These are phyloP conservation scores for Aurelia sp. DNA, from an alignment of 30 jellyfish, hydroid and myxozoan species.

Conservation along the genomic window DNA sequence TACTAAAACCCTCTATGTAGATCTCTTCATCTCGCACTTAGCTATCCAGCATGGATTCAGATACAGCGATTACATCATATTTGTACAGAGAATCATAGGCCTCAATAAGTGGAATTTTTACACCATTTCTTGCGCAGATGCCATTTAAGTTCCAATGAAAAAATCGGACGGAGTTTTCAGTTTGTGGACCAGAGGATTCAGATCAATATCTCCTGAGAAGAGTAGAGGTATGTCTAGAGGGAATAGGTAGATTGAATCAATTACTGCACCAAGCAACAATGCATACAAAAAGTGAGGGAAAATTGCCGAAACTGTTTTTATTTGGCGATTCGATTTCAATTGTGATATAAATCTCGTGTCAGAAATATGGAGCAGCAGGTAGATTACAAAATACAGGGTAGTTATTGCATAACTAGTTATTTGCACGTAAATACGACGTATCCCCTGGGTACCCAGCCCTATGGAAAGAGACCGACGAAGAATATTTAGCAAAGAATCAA, in stretches of 20 bases:
- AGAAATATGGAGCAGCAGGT: too few relatives aligned
- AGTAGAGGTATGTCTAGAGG: too few relatives aligned
- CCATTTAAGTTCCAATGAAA: constrained; percentile 4
- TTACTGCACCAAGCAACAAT: background rate
- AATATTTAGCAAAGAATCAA: background rate
- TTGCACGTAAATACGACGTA: too few relatives aligned
- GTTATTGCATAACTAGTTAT: too few relatives aligned
- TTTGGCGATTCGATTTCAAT: constrained; percentile 2
- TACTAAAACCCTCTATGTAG: constrained; percentile 44
- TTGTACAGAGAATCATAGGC: constrained; percentile 25
- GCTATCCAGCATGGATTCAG: constrained; percentile 35
- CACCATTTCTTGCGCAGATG: constrained; percentile 47
- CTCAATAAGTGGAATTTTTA: constrained; percentile 30
- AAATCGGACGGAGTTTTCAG: too few relatives aligned
- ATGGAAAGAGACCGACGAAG: background rate
- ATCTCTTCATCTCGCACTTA: constrained; percentile 42
- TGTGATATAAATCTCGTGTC: background rate
- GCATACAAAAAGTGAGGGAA: constrained; percentile 15
- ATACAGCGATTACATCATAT: constrained; percentile 35
- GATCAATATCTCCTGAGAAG: too few relatives aligned
- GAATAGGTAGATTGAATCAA: too few relatives aligned
- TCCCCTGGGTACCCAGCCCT: too few relatives aligned
- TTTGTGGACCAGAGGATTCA: too few relatives aligned
- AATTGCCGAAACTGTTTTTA: constrained; percentile 6
- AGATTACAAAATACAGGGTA: too few relatives aligned